Evolutionary conservation across 2,888 invertebrate genomes (phyloP).

Genomic region (Allacma fusca): DNA sequence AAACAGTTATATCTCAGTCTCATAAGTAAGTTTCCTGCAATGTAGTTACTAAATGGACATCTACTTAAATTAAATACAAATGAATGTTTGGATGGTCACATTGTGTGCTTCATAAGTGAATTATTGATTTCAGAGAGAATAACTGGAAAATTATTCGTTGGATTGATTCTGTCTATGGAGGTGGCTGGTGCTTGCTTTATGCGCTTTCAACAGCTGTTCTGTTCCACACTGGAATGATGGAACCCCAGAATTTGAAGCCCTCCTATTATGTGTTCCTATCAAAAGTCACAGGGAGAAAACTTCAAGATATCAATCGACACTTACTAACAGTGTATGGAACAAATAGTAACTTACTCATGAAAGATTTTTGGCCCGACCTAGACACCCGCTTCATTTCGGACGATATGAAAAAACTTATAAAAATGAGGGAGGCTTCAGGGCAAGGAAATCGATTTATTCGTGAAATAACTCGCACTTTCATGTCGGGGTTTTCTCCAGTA

Average conservation of each 20-base stretch:
- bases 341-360: constrained; percentile 56
- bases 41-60: too few relatives aligned
- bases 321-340: constrained; percentile 56
- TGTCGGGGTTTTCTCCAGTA: background rate
- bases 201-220: constrained; percentile 79
- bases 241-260: constrained; percentile 79
- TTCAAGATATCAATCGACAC: constrained; percentile 60
- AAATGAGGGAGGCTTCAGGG: constrained; percentile 49
- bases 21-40: constrained; percentile 52
- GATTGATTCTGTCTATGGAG: constrained; percentile 59
- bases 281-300: constrained; percentile 72
- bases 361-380: constrained; percentile 58
- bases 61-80: too few relatives aligned
- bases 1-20: constrained; percentile 57
- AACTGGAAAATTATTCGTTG: constrained; percentile 58
- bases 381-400: constrained; percentile 53
- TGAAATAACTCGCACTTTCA: constrained; percentile 45
- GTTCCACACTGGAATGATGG: constrained; percentile 80
- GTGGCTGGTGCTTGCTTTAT: constrained; percentile 70
- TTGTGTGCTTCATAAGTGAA: background rate
- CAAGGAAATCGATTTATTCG: constrained; percentile 54
- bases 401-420: constrained; percentile 54
- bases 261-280: constrained; percentile 85
- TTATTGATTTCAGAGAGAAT: constrained; percentile 49
- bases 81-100: background rate